phyloP scores from a whole-genome alignment of 2,888 invertebrate species.

The Drosophila meridiana region DNA sequence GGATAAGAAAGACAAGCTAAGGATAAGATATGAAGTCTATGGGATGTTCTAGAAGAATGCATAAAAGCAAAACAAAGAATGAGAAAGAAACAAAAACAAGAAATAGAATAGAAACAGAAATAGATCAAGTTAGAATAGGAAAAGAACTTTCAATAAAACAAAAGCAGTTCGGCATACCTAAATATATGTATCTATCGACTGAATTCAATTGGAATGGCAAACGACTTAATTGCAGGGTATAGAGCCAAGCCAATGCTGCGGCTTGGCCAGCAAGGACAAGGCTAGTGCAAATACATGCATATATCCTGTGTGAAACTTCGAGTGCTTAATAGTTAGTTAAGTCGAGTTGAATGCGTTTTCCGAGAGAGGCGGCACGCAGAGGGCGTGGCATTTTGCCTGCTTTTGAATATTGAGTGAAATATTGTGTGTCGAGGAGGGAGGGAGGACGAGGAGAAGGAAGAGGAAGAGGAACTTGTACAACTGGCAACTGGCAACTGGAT shows the following conservation, averaged over 20 bases:
- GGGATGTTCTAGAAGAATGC: no score
- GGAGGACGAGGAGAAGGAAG: neutral
- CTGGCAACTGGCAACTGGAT: neutral
- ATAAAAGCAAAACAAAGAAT: no score
- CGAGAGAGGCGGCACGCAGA: neutral
- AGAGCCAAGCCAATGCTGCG: slow-evolving; percentile 42
- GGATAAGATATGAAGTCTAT: no score
- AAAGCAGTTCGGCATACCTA: no score
- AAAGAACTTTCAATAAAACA: no score
- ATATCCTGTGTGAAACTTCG: slow-evolving; percentile 72
- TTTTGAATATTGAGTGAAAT: slow-evolving; percentile 78
- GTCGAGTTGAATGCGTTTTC: slow-evolving; percentile 77
- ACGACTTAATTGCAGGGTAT: slow-evolving; percentile 12
- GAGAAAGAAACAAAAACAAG: no score
- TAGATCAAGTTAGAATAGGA: no score
- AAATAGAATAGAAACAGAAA: no score
- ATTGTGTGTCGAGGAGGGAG: slow-evolving; percentile 41
- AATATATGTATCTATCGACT: no score
- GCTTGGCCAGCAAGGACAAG: slow-evolving; percentile 44
- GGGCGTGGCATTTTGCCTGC: slow-evolving; percentile 44
- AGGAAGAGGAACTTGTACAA: neutral
- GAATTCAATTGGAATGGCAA: neutral
- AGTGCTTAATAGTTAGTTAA: slow-evolving; percentile 79
- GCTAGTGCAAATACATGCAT: slow-evolving; percentile 59
- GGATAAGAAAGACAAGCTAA: no score